Evolutionary conservation across 1,140 invertebrate species (phyloP), one percentile per base, ranked within the genome.

Genomic region (Drosophila nigrodunni): DNA sequence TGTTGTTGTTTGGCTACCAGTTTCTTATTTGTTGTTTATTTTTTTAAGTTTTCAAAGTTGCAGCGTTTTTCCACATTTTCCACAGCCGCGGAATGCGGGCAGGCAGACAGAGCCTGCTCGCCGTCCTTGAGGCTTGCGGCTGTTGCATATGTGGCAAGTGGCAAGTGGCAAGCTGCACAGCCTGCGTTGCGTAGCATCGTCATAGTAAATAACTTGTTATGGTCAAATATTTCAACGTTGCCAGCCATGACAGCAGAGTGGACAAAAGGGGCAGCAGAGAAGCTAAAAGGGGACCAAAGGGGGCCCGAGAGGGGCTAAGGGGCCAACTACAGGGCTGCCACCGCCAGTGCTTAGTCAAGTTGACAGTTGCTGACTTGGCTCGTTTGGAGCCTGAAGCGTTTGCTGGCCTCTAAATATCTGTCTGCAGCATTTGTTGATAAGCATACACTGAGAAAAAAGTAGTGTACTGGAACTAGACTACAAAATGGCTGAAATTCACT

Each of bases 121-220:
- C 78, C 80, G 85, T 89, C 85, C 85, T 89, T 89, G 80, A 85
- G 83, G 74, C 25, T 30, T 30, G 25, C 61, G 7, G 44, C 13
- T 55, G 52, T 52, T 60, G 64, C 47, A 55, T 30, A 30, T 35
- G 67, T 64, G 54, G 64, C 64, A 41, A 57, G 67, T 60, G 50
- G 74, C 70, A n/a, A 39, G 10, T 39, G 13, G 54, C 37, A 43
- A 43, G 25, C 25, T 5, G 25, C 25, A 30, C 0, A 34, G 18
- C 55, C 50, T 54, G 30, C 50, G 50, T 54, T 15, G 18, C 62
- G 35, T 60, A 58, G 74, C 69, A 69, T 80, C 82, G 74, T 88
- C 80, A 78, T 90, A 89, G 85, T 89, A 89, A 89, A 89, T 89
- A 89, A 89, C 85, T 89, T 85, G 85, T 88, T 88, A 80, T 78